phyloP scores from a whole-genome alignment of 2,888 invertebrate species.

The Sepioteuthis lessoniana region DNA sequence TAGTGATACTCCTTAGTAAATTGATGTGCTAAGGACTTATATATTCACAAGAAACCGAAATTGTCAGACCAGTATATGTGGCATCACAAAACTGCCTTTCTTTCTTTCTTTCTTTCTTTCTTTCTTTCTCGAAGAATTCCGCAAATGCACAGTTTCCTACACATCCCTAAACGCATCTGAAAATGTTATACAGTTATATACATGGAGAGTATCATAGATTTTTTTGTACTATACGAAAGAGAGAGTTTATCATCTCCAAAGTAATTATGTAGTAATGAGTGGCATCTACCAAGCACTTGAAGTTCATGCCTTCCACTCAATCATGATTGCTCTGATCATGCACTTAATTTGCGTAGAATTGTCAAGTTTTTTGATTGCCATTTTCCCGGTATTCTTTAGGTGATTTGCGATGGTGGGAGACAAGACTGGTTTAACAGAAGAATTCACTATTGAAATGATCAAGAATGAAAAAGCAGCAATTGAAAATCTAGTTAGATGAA shows the following conservation, averaged over 20 bases:
- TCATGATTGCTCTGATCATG: no score
- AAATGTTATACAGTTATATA: not conserved
- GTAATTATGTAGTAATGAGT: not conserved
- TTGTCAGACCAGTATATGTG: not conserved
- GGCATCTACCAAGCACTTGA: not conserved
- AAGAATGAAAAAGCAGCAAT: no score
- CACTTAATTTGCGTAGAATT: not conserved
- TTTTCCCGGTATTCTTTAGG: not conserved
- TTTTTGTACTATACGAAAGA: not conserved
- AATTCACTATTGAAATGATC: no score
- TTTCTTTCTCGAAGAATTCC: no score
- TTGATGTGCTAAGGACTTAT: not conserved
- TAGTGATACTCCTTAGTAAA: not conserved
- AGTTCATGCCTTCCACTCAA: not conserved
- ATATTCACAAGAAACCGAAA: not conserved
- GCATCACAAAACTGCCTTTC: not conserved
- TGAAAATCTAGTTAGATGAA: no score
- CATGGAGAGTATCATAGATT: not conserved
- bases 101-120: no score
- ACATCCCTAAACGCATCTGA: not conserved
- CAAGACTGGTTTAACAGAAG: no score
- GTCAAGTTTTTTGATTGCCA: not conserved
- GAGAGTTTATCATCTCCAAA: not conserved
- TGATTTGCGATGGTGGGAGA: no score
- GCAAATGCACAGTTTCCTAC: not conserved